A percentile compares a stretch with the other conserved stretches of the same genome.
phyloP scores from a whole-genome alignment of 2,113 vertebrate genomes.

The Miniopterus natalensis region DNA sequence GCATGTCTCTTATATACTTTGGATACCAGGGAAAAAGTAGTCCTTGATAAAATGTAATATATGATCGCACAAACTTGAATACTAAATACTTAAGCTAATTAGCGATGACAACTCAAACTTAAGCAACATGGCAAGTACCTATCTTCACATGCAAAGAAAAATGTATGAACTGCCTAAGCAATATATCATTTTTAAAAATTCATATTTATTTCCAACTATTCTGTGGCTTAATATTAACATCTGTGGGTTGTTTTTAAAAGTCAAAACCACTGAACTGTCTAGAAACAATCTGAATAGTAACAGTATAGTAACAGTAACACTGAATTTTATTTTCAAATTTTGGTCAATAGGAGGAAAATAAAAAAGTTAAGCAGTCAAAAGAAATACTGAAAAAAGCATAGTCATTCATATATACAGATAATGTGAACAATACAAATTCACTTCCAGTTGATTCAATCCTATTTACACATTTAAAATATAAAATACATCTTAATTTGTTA shows the following conservation, averaged over 20 bases:
- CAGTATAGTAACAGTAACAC: background rate
- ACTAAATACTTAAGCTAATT: background rate
- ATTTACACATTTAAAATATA: constrained; percentile 63
- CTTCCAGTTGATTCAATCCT: constrained; percentile 42
- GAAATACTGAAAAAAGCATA: background rate
- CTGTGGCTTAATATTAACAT: background rate
- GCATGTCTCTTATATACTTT: background rate
- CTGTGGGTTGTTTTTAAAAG: constrained; percentile 37
- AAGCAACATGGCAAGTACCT: background rate
- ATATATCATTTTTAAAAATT: background rate
- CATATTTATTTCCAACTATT: constrained; percentile 29
- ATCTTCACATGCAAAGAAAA: constrained; percentile 22
- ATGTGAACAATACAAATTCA: background rate
- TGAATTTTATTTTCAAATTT: constrained; percentile 72
- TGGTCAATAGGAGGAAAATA: constrained; percentile 60
- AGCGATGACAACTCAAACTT: background rate
- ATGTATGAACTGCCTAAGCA: background rate
- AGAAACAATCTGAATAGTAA: constrained; percentile 20
- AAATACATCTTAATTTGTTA: constrained; percentile 45
- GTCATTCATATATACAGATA: constrained; percentile 21
- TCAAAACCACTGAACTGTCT: constrained; percentile 43
- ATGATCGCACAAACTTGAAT: background rate
- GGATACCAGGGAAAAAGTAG: background rate
- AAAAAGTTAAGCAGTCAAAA: constrained; percentile 60
- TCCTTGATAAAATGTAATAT: constrained; percentile 1